Evolutionary conservation across 2,888 invertebrate species (phyloP).

Genomic region (Latheticus oryzae): DNA sequence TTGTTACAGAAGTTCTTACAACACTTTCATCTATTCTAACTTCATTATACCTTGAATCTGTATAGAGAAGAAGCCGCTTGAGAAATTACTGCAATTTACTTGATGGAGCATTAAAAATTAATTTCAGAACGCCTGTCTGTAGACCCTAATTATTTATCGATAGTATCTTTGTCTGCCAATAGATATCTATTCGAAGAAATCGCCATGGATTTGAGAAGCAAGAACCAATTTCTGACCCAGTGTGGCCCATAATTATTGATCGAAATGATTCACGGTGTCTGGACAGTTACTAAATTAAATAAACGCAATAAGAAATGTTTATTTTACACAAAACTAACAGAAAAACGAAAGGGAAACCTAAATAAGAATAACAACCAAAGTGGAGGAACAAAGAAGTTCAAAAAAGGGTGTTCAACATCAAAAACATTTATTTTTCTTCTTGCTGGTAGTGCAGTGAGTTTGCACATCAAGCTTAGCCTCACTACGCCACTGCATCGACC

Average conservation of each 20-base stretch:
- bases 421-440: too few species aligned
- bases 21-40: conserved; percentile 1
- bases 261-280: conserved; percentile 24
- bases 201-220: conserved; percentile 6
- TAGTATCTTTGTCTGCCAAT: conserved; percentile 24
- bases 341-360: too few species aligned
- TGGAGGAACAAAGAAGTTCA: too few species aligned
- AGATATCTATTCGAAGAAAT: conserved; percentile 25
- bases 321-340: too few species aligned
- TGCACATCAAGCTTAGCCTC: too few species aligned
- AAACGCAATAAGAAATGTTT: conserved; percentile 3
- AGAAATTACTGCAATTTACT: conserved; percentile 26
- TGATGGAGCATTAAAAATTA: conserved; percentile 24
- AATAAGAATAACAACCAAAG: too few species aligned
- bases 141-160: conserved; percentile 29
- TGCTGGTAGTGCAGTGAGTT: too few species aligned
- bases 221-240: conserved; percentile 12
- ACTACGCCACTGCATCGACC: conserved; percentile 4
- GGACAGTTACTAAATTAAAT: conserved; percentile 14
- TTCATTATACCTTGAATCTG: conserved; percentile 7
- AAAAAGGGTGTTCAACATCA: too few species aligned
- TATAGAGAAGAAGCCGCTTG: conserved; percentile 9
- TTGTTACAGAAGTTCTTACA: neutral
- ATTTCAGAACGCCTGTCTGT: conserved; percentile 24
- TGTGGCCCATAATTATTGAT: conserved; percentile 20